phyloP scores from a whole-genome alignment of 2,797 vertebrate genomes.

The Loriculus beryllinus region DNA sequence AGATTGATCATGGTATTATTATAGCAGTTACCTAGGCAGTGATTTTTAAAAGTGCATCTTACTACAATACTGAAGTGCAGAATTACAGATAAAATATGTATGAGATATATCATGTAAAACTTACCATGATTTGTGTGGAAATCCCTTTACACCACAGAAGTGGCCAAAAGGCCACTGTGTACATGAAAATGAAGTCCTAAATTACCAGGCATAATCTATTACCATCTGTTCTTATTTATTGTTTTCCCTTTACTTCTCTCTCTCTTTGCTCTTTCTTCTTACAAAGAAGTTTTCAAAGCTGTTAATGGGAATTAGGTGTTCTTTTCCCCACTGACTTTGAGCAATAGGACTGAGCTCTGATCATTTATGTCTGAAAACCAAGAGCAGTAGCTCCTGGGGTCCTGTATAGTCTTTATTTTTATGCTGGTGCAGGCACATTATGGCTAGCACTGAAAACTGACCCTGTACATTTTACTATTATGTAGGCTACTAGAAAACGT shows the following conservation, averaged over 20 bases:
- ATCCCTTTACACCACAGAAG: neutral
- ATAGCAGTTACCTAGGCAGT: neutral
- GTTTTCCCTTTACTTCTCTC: neutral
- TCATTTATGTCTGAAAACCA: neutral
- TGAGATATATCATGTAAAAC: neutral
- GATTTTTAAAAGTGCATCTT: neutral
- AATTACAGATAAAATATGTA: neutral
- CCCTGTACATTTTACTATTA: neutral
- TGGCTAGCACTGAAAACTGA: neutral
- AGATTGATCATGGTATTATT: neutral
- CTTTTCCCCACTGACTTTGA: neutral
- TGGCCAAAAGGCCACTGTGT: neutral
- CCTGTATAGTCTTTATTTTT: neutral
- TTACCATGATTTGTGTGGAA: neutral
- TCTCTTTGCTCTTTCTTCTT: neutral
- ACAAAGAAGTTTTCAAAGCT: neutral
- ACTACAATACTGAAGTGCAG: neutral
- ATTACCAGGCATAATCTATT: neutral
- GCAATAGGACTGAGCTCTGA: neutral
- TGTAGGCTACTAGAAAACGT: neutral
- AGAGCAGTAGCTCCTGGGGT: neutral
- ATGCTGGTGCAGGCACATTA: neutral
- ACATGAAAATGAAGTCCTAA: neutral
- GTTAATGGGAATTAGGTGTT: neutral
- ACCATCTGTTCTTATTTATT: neutral